Base-by-base conservation (phyloP, 2,888 invertebrate species). In the Hydroisotoma schaefferi region DNA sequence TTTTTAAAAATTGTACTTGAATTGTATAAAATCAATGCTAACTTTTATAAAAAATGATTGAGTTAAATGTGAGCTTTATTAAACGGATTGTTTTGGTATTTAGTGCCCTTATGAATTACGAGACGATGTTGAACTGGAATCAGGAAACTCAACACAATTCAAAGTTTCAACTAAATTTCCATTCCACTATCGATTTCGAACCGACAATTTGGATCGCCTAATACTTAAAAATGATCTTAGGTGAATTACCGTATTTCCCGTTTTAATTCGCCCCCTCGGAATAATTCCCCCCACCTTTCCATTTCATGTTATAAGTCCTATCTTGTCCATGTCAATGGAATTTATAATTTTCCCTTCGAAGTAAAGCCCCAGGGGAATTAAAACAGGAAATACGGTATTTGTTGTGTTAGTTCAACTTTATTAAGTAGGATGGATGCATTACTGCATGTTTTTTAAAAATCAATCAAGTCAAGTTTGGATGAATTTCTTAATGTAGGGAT, bases 161-260 rank as follows among this genome's bases (percentile, higher is more conserved):
- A 58, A 28, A 33, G 49, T 66, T 1, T 25, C 46, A 4, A 62
- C 65, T 2, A 46, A 46, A 12, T 65, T 61, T 44, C 58, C 62
- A 2, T 22, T 46, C 10, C 51, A 29, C 2, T 65, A 62, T 47
- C 44, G 65, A 5, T 53, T 65, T 29, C 29, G 59, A 37, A 56
- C 47, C n/a, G 20, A 29, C 28, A 53, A 49, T n/a, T n/a, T n/a
- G 15, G 28, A 44, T 5, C 15, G 43, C 8, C 15, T 40, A n/a
- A 26, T 65, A 48, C 22, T 25, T n/a, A 22, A 48, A 33, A 40
- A 61, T 44, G 60, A 57, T n/a, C n/a, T n/a, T n/a, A n/a, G n/a
- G n/a, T n/a, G n/a, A n/a, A n/a, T n/a, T n/a, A n/a, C n/a, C n/a
- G n/a, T n/a, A n/a, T n/a, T n/a, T n/a, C n/a, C n/a, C n/a, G n/a